Evolutionary conservation across 2,888 invertebrate genomes (phyloP), one percentile per base, ranked within the genome.

Genomic region (Amiota communis): DNA sequence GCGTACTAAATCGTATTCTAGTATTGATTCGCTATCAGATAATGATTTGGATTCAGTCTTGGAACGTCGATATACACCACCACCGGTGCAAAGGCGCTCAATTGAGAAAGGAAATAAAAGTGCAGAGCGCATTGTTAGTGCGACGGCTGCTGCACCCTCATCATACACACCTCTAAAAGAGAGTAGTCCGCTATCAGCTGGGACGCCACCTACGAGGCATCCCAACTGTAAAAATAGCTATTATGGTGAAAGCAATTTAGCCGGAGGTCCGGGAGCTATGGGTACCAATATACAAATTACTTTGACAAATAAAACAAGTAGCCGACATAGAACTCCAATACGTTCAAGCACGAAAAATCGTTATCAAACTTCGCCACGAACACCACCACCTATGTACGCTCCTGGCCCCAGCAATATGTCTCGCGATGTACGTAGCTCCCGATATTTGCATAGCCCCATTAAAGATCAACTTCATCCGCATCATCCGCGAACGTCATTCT

Each of bases 1-100:
- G 87, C 93, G 94, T 69, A 91, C 92, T 73, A 94, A 94, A 56
- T 92, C 93, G 70, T 93, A 94, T 74, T 92, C 93, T 0, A 94
- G 94, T 83, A 90, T 94, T 77, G 93, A 93, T 85, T 92, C 93
- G 78, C 90, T 93, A 71, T 93, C 93, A 20, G 92, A 92, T 51
- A 92, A 92, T 78, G 92, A 89, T 73, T 77, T 89, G 56, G 87
- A 88, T 67, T 78, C 86, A 71, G 73, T 86, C 11, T 47, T 87
- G 20, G 81, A 81, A 49, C 85, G 87, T 13, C 87, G 88, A 68
- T 88, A 89, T 72, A 89, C 90, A 47, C 89, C 90, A 51, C 90
- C 90, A 48, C 77, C 86, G 74, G 75, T 75, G 36, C 79, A 83
- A 65, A 49, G 46, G 72, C 36, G 74, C 59, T 65, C 76, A 70